Evolutionary conservation across 1,140 invertebrate species (phyloP).

Genomic region (Drosophila persimilis): DNA sequence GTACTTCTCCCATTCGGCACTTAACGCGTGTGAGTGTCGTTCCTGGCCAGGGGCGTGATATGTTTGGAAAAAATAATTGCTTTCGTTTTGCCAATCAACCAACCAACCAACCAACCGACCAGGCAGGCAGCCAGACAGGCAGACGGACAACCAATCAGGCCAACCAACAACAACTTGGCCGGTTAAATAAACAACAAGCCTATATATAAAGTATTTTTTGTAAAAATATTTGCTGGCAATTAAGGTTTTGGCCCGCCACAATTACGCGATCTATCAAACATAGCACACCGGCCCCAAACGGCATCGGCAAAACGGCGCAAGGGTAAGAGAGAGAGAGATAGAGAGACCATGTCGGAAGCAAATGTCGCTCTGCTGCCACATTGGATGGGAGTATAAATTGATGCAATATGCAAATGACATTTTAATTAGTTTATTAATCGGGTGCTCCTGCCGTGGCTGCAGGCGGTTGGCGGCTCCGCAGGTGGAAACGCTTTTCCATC

Average conservation of each 20-base stretch:
- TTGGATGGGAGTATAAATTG: not conserved
- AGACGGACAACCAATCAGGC: too few species aligned
- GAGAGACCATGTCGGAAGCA: not conserved
- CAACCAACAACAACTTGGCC: conserved; percentile 6
- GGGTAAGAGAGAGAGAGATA: not conserved
- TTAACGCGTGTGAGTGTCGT: conserved; percentile 10
- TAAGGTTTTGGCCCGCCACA: conserved; percentile 39
- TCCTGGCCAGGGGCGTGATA: conserved; percentile 26
- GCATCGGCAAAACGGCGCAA: not conserved
- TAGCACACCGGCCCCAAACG: conserved; percentile 1
- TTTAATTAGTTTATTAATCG: conserved; percentile 82
- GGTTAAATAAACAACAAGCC: conserved; percentile 38
- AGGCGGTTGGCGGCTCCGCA: not conserved
- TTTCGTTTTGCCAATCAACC: conserved; percentile 32
- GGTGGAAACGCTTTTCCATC: conserved; percentile 9
- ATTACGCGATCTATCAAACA: conserved; percentile 54
- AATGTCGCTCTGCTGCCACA: too few species aligned
- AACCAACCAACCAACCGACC: conserved; percentile 2
- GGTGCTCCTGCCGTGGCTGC: conserved; percentile 10
- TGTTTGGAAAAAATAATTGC: conserved; percentile 47
- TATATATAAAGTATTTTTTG: not conserved
- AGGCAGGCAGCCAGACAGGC: too few species aligned
- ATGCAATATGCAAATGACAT: conserved; percentile 69
- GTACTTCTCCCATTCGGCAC: conserved; percentile 1
- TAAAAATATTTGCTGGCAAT: conserved; percentile 63